Evolutionary conservation across 2,797 vertebrate species (phyloP), one percentile per base, ranked within the genome.

Genomic region (Astyanax mexicanus): DNA sequence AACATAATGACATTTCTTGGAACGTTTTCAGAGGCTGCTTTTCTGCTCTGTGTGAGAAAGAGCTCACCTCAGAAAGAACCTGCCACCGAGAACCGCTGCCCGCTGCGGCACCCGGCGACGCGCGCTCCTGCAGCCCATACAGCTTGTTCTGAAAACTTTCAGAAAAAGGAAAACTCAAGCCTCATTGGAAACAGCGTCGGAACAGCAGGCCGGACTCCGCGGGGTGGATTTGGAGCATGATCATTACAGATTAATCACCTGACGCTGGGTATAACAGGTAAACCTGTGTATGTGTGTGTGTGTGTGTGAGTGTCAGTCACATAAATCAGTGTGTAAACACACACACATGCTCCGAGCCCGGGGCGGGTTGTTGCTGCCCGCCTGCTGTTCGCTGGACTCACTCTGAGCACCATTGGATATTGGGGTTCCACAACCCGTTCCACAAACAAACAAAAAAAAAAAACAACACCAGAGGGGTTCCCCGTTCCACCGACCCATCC

Each of bases 181-280:
- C 51, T 78, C 86, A 89, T 88, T 88, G 40, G 89, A 88, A 89
- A 87, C 83, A 81, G 77, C 86, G 87, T 85, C 78, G 81, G 47
- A 37, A 72, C 69, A 79, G 75, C 47, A 72, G 66, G 81, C 85
- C 88, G 44, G 70, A 73, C 69, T 70, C 62, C 66, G 74, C 90
- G 87, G 84, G 88, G 81, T 84, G 88, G 90, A 92, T 90, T 90
- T 79, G 80, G 87, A 91, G 91, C 88, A 83, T 82, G 89, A 89
- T 88, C 83, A 84, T 87, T 90, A 89, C 89, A 89, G 90, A 93
- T 93, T 87, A 89, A 78, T 77, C 78, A 71, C 37, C 17, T 40
- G 29, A 78, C 66, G 52, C 80, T 54, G 69, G 66, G 74, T 45
- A 74, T 54, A 75, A 64, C 54, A 76, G 60, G 67, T 77, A 80